These are phyloP conservation scores for Papilio polytes DNA, from an alignment of 1,140 invertebrate genomes.

Conservation along the genomic window DNA sequence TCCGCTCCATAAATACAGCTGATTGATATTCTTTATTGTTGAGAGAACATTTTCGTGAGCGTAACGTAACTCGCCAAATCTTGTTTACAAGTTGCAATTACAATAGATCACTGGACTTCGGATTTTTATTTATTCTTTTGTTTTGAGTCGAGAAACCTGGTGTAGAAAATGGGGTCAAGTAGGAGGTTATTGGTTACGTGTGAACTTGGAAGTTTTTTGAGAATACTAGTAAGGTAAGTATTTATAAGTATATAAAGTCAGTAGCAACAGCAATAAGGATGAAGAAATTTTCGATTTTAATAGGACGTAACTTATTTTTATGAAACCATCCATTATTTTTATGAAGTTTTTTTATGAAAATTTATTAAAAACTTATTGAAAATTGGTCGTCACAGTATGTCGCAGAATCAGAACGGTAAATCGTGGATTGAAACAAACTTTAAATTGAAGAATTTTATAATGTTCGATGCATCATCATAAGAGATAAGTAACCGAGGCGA, in stretches of 20 bases:
- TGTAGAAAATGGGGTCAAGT: too few relatives aligned
- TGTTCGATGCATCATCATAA: constrained; percentile 21
- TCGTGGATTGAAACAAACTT: constrained; percentile 5
- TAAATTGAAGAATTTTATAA: constrained; percentile 32
- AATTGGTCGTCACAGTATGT: not conserved
- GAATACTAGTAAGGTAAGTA: too few relatives aligned
- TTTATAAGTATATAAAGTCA: too few relatives aligned
- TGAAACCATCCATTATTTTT: too few relatives aligned
- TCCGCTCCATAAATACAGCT: constrained; percentile 70
- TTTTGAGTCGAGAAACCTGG: not conserved
- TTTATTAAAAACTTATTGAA: not conserved
- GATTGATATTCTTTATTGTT: constrained; percentile 69
- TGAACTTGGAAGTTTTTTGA: too few relatives aligned
- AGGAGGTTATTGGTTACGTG: too few relatives aligned
- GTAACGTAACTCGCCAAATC: not conserved
- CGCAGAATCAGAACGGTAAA: constrained; percentile 7
- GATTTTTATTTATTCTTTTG: constrained; percentile 15
- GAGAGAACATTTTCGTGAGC: constrained; percentile 40
- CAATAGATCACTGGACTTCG: constrained; percentile 33
- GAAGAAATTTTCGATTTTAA: too few relatives aligned
- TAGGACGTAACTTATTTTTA: too few relatives aligned
- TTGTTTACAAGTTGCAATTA: constrained; percentile 27
- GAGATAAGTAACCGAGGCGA: constrained; percentile 16
- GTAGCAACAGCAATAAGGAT: too few relatives aligned
- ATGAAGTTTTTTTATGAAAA: too few relatives aligned